Conservation (phyloP, 23 tunicate genomes). For the Aplidium turbinatum region DNA sequence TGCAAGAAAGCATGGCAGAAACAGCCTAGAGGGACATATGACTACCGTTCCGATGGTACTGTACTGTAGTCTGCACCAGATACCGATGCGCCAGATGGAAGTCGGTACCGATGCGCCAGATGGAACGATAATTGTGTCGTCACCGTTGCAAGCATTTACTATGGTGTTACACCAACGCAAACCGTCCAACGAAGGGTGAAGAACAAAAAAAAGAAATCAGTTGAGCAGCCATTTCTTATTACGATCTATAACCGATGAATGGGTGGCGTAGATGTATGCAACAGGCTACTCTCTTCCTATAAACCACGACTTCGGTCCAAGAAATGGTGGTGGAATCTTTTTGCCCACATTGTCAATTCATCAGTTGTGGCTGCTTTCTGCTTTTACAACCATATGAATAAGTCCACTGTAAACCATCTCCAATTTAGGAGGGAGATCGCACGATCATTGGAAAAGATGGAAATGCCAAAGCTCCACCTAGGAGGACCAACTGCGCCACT, state of each 20-base stretch:
- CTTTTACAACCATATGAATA: background rate
- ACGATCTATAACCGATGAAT: background rate
- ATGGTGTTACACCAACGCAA: background rate
- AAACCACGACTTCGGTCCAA: background rate
- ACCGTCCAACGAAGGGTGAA: background rate
- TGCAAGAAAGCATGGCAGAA: conserved; percentile 11
- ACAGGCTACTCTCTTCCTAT: background rate
- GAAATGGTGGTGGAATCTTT: background rate
- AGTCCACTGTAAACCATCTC: background rate
- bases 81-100: too few species aligned
- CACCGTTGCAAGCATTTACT: background rate
- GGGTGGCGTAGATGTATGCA: background rate
- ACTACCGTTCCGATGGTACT: conserved; percentile 13
- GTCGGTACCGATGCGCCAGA: background rate
- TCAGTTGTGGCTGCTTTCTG: background rate
- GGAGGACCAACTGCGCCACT: background rate
- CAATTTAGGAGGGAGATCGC: background rate
- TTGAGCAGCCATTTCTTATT: background rate
- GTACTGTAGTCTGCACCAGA: too few species aligned
- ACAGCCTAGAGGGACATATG: conserved; percentile 14
- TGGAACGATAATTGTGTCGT: background rate
- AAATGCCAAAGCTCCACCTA: background rate
- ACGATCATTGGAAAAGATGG: background rate
- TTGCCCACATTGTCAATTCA: background rate
- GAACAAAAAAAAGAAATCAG: background rate